Base-by-base conservation (phyloP, 2,113 vertebrate species). In the Pedetes capensis region DNA sequence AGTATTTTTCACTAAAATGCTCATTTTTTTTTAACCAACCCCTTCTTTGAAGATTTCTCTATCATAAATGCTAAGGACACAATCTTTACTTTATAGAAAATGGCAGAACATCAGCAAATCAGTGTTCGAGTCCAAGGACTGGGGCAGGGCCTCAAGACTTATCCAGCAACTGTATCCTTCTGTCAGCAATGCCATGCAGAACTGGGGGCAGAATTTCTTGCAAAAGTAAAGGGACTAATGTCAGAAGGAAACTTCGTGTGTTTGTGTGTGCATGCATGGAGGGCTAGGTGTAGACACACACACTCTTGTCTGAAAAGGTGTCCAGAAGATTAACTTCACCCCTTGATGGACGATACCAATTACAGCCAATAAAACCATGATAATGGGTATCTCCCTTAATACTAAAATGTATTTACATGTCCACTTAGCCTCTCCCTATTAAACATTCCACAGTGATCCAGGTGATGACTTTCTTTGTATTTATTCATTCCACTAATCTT, bases 11-110 rank as follows among this genome's bases (percentile, higher is more conserved):
- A 78, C 84, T 93, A 95, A 96, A 96, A 96, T 91, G 78, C 78
- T 97, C 53, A 83, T 88, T 94, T 94, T 96, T 88, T 94, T 94
- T 96, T 92, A 85, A 84, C 72, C 72, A 97, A 90, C n/a, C 16
- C 51, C 64, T 80, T 90, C 83, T 95, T 71, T 68, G 91, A 93
- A 76, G 75, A 87, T 92, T 91, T 96, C 66, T 90, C 89, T 84
- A 34, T 87, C 80, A 55, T 3, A 63, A 89, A 80, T 87, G 80
- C 87, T 55, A 86, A 93, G 79, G 68, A 93, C 66, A 37, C 17
- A 51, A 61, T 96, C 89, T 94, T 76, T 93, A 39, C 86, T 92
- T 94, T 76, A 83, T 47, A 86, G 83, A 81, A 51, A 75, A 57
- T n/a, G 83, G 64, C 93, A 95, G 89, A 82, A 84, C 47, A 91